A percentile compares a stretch with the other conserved stretches of the same genome.
These are phyloP conservation scores for Lucifuga dentata DNA, from an alignment of 2,113 vertebrate species.

Conservation along the genomic window DNA sequence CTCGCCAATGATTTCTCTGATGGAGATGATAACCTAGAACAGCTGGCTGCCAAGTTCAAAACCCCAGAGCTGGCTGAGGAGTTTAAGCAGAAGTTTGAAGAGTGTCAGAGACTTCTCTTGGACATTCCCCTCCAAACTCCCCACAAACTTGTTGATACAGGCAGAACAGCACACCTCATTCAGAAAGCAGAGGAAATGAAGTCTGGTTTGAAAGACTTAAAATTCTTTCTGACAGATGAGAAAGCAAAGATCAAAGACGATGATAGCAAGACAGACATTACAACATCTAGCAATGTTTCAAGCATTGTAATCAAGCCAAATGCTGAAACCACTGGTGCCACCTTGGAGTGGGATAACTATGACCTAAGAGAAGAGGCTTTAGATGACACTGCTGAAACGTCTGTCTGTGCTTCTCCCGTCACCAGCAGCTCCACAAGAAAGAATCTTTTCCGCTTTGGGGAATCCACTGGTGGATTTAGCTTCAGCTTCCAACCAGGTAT, in stretches of 20 bases:
- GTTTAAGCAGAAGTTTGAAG: slow-evolving; percentile 96
- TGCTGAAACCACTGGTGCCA: slow-evolving; percentile 86
- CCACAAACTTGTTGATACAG: slow-evolving; percentile 95
- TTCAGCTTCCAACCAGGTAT: slow-evolving; percentile 96
- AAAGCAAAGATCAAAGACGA: slow-evolving; percentile 89
- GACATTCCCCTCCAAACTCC: slow-evolving; percentile 98
- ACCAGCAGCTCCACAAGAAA: slow-evolving; percentile 89
- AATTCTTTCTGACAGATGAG: slow-evolving; percentile 91
- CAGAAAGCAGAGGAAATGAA: slow-evolving; percentile 99
- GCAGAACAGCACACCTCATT: slow-evolving; percentile 93
- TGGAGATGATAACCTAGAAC: slow-evolving; percentile 91
- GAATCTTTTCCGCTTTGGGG: slow-evolving; percentile 95
- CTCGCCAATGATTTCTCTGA: slow-evolving; percentile 96
- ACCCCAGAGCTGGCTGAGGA: slow-evolving; percentile 92
- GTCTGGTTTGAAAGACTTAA: slow-evolving; percentile 95
- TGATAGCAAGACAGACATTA: slow-evolving; percentile 50
- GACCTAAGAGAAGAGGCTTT: slow-evolving; percentile 89
- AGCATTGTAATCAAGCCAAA: slow-evolving; percentile 81
- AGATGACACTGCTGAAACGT: slow-evolving; percentile 88
- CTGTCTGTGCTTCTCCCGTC: slow-evolving; percentile 88
- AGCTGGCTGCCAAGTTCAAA: slow-evolving; percentile 96
- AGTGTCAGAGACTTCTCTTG: slow-evolving; percentile 91
- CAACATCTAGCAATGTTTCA: slow-evolving; percentile 63
- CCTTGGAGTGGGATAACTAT: slow-evolving; percentile 95
- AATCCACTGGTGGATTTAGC: slow-evolving; percentile 93